phyloP scores from a whole-genome alignment of 2,113 vertebrate species.

The Nymphicus hollandicus region DNA sequence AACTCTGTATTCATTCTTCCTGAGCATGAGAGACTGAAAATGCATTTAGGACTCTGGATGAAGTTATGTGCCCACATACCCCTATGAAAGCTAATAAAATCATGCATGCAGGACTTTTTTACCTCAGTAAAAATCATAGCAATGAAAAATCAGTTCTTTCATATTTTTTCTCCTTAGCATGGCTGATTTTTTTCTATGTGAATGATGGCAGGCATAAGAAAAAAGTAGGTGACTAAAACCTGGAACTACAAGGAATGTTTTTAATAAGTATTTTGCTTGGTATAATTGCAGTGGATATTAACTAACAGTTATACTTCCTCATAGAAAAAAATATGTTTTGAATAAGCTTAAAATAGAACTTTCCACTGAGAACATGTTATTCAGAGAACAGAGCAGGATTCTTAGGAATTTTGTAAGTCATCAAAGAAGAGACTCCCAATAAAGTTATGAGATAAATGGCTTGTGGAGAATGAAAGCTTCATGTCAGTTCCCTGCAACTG shows the following conservation, averaged over 20 bases:
- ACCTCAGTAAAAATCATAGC: background rate
- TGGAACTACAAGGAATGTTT: background rate
- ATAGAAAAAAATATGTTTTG: background rate
- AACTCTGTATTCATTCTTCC: background rate
- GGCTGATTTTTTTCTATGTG: background rate
- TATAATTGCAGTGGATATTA: background rate
- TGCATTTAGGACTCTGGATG: background rate
- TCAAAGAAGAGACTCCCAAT: background rate
- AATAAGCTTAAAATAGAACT: slow-evolving; percentile 13
- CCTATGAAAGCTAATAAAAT: background rate
- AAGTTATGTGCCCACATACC: background rate
- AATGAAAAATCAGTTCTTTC: background rate
- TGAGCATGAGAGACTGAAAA: background rate
- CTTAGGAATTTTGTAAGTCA: background rate
- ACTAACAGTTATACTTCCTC: background rate
- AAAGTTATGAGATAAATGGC: background rate
- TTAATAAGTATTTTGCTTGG: background rate
- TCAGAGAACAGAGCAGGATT: background rate
- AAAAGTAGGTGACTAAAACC: background rate
- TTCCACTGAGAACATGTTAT: background rate
- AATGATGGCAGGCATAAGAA: background rate
- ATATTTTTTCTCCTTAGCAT: background rate
- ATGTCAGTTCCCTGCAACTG: background rate
- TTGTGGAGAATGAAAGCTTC: background rate
- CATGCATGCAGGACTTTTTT: background rate